phyloP scores from a whole-genome alignment of 2,888 invertebrate genomes.

The Euclidia mi region DNA sequence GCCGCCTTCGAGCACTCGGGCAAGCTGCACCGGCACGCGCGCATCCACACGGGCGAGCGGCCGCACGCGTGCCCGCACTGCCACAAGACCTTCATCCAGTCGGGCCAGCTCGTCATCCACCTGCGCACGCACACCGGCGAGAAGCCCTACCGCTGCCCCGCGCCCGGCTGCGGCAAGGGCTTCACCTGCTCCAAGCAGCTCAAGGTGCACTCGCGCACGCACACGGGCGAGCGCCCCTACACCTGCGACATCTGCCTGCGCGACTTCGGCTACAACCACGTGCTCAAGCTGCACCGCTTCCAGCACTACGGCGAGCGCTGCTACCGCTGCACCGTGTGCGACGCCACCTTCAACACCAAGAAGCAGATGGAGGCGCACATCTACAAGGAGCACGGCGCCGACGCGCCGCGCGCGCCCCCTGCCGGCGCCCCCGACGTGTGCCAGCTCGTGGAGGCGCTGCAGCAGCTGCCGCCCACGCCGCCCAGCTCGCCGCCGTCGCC shows the following conservation, averaged over 20 bases:
- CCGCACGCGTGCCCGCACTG: conserved; percentile 97
- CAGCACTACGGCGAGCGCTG: conserved; percentile 98
- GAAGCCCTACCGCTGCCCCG: conserved; percentile 95
- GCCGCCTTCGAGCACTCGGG: conserved; percentile 97
- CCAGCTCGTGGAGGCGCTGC: conserved; percentile 84
- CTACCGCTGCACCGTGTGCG: conserved; percentile 97
- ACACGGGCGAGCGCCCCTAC: conserved; percentile 97
- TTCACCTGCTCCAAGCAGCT: conserved; percentile 98
- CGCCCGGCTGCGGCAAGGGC: conserved; percentile 96
- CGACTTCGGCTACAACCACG: conserved; percentile 97
- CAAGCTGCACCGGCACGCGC: conserved; percentile 96
- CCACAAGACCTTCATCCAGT: conserved; percentile 97
- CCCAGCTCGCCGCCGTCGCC: conserved; percentile 89
- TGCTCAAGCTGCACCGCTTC: conserved; percentile 96
- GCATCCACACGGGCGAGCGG: conserved; percentile 97
- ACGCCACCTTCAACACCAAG: conserved; percentile 97
- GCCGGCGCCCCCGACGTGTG: conserved; percentile 76
- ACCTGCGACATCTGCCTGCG: conserved; percentile 97
- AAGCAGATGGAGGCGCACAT: conserved; percentile 97
- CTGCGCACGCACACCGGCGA: conserved; percentile 97
- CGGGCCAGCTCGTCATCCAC: conserved; percentile 97
- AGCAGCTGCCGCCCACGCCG: conserved; percentile 89
- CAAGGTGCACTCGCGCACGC: conserved; percentile 97
- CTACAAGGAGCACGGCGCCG: conserved; percentile 88
- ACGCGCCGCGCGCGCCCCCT: conserved; percentile 80